Evolutionary conservation across 2,113 vertebrate genomes (phyloP), one percentile per base, ranked within the genome.

Genomic region (Nyctereutes procyonoides): DNA sequence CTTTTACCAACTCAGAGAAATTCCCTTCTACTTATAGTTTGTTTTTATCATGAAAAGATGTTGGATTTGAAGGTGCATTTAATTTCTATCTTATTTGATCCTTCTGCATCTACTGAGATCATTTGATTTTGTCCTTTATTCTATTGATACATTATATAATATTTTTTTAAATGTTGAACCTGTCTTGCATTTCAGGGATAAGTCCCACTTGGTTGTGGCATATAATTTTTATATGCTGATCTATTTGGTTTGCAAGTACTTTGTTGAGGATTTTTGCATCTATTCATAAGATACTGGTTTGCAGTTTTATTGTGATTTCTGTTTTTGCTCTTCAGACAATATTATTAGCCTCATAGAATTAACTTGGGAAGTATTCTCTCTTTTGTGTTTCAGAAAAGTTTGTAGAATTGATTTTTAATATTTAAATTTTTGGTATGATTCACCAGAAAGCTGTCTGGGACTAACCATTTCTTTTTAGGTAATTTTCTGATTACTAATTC

Each of bases 181-280:
- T 80, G 13, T 48, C 19, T 88, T 80, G 32, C 5, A 24, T 80
- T 88, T 51, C 24, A 92, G 53, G 60, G 26, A 35, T 71, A 80
- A 32, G 60, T 80, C 6, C 20, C 14, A 84, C 15, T 82, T 77
- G 48, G 58, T 93, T 48, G 4, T 89, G 35, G 55, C 12, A 10
- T 74, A n/a, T 63, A 73, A 51, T 76, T 92, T 92, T 88, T 77
- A 56, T 85, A 62, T 97, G 13, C 14, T 88, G 32, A 26, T 63
- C 4, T 28, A 10, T 88, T 92, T 77, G 20, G 20, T 88, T 69
- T 58, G 43, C 15, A 76, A 28, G 56, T 69, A 60, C 65, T 90
- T 91, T 65, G 24, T 91, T 67, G 74, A 86, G 55, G 22, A 13
- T 56, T 85, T 94, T 92, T 88, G 28, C 43, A 7, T 79, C 48